phyloP scores from a whole-genome alignment of 2,113 vertebrate genomes.

The Centropus unirufus region DNA sequence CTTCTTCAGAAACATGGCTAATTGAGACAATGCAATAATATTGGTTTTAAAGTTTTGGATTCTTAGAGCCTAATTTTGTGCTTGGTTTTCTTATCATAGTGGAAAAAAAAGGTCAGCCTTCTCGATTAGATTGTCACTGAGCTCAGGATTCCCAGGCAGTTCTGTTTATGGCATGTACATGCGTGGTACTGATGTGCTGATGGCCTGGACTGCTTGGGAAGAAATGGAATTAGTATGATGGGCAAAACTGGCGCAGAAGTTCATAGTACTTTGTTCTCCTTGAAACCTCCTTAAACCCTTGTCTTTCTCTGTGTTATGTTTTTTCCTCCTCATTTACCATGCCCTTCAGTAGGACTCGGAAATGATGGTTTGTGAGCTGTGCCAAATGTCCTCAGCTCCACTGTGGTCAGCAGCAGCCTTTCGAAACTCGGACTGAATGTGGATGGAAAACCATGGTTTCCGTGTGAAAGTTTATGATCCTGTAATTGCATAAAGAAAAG shows the following conservation, averaged over 20 bases:
- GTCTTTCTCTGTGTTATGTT: not conserved
- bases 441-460: not conserved
- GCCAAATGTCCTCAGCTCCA: not conserved
- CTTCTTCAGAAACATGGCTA: not conserved
- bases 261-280: not conserved
- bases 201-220: not conserved
- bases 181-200: accelerated
- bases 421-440: not conserved
- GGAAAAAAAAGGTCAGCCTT: not conserved
- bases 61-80: not conserved
- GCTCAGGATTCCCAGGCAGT: not conserved
- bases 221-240: not conserved
- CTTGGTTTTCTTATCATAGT: not conserved
- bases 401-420: not conserved
- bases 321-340: not conserved
- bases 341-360: not conserved
- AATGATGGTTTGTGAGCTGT: not conserved
- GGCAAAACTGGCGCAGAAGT: not conserved
- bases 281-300: not conserved
- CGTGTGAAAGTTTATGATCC: not conserved
- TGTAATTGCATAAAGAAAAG: not conserved
- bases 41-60: not conserved
- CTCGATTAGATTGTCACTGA: not conserved
- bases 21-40: not conserved
- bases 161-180: not conserved